Evolutionary conservation across 2,888 invertebrate species (phyloP).

Genomic region (Luperina nickerlii): DNA sequence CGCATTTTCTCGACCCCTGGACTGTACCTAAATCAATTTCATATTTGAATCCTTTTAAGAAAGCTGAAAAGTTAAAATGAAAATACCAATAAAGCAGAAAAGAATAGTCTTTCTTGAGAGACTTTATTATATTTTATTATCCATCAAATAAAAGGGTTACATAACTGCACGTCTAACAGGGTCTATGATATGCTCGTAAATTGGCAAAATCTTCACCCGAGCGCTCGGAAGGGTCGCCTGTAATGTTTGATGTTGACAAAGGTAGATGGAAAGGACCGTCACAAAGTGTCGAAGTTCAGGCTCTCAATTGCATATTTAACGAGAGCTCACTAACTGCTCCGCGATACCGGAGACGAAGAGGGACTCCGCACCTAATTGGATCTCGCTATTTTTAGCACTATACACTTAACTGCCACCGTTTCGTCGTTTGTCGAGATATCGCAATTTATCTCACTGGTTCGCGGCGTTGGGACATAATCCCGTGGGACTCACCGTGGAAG

Average conservation of each 20-base stretch:
- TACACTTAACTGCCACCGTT: conserved; percentile 42
- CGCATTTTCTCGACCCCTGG: no score
- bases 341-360: conserved; percentile 55
- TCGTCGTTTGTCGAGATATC: conserved; percentile 41
- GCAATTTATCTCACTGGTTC: conserved; percentile 43
- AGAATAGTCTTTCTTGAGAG: background rate
- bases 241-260: conserved; percentile 56
- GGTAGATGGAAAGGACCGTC: conserved; percentile 54
- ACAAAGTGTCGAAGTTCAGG: conserved; percentile 35
- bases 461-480: conserved; percentile 42
- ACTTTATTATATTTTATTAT: conserved; percentile 42
- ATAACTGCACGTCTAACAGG: conserved; percentile 40
- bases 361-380: conserved; percentile 59
- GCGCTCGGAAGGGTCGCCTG: conserved; percentile 40
- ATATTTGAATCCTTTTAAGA: background rate
- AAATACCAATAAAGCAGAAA: background rate
- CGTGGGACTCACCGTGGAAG: conserved; percentile 34
- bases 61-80: background rate
- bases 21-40: background rate
- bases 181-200: conserved; percentile 39
- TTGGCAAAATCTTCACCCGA: conserved; percentile 43
- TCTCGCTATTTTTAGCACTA: conserved; percentile 61
- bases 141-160: conserved; percentile 53
- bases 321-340: conserved; percentile 74
- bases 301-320: conserved; percentile 80